Conservation (phyloP, 2,113 vertebrate species). For the Laticauda laticaudata region DNA sequence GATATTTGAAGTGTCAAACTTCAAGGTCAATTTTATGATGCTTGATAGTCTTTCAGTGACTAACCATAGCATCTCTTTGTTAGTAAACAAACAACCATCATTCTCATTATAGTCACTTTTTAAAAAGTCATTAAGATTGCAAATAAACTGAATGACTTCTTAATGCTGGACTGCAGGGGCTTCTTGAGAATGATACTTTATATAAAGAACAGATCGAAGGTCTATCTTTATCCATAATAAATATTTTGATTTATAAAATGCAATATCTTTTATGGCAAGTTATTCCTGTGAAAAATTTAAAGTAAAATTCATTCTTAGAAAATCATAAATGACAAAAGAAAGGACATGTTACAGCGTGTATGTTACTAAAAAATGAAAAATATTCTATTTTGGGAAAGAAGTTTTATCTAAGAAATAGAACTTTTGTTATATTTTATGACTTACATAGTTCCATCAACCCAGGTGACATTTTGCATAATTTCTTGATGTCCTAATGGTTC, state of each 20-base stretch:
- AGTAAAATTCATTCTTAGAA: constrained; percentile 47
- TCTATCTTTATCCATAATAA: constrained; percentile 42
- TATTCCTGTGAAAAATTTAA: constrained; percentile 45
- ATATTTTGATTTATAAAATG: constrained; percentile 49
- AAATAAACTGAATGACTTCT: constrained; percentile 65
- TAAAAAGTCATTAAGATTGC: constrained; percentile 55
- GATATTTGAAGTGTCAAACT: constrained; percentile 47
- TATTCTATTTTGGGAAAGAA: constrained; percentile 26
- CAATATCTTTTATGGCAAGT: constrained; percentile 47
- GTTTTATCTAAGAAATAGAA: constrained; percentile 37
- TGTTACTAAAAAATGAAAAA: constrained; percentile 38
- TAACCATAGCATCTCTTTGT: constrained; percentile 61
- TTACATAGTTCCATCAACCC: neutral
- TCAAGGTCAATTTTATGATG: constrained; percentile 64
- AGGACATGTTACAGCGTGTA: neutral
- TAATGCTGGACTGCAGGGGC: constrained; percentile 50
- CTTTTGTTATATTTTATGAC: neutral
- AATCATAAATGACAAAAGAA: constrained; percentile 29
- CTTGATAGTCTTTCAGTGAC: constrained; percentile 61
- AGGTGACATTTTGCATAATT: neutral
- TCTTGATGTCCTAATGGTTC: neutral
- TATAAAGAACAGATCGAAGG: constrained; percentile 59
- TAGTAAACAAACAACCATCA: constrained; percentile 64
- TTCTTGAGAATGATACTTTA: constrained; percentile 50
- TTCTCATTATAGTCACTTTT: constrained; percentile 38